Base-by-base conservation (phyloP, 2,113 vertebrate genomes). In the Bubo blakistoni region DNA sequence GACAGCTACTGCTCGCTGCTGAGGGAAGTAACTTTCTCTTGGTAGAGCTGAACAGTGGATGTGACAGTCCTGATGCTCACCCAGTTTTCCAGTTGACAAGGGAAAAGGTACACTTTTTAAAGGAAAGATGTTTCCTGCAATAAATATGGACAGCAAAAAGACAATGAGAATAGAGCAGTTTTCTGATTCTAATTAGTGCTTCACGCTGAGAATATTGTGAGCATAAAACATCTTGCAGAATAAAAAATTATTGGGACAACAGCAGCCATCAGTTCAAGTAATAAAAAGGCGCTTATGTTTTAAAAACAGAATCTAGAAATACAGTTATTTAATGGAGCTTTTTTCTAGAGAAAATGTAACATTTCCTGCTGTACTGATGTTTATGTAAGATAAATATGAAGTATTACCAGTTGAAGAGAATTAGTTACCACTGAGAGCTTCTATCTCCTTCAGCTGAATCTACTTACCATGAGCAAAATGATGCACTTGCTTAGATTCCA, bases 331-430 rank as follows among this genome's bases (percentile, higher is more conserved):
- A 97, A 79, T 78, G 21, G 26, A 88, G 17, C 15, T 18, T 95
- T 90, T 79, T 92, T 25, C 83, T 59, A 34, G 58, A 51, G 54
- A 91, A 91, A 92, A 81, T 65, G 7, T 61, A 95, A 44, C 46
- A 66, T 82, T 92, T 92, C 42, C 65, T 81, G 51, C 46, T 93
- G 77, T 80, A 85, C 65, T 91, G 61, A 87, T 92, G 52, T 61
- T 90, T 76, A 74, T 55, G 27, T 92, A 94, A 77, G 69, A 93
- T 83, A 95, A 96, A 92, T 83, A 88, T 18, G 52, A 94, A 90
- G 30, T 46, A 51, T 61, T 81, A 71, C 44, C 63, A 34, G 42
- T 16, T 81, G 47, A 94, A 95, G 51, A 77, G 55, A 93, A 87
- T 77, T 90, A 73, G 72, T 47, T 92, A 73, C 47, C 29, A 30